phyloP scores from a whole-genome alignment of 2,797 vertebrate genomes.

The Stomatorhinus walkeri region DNA sequence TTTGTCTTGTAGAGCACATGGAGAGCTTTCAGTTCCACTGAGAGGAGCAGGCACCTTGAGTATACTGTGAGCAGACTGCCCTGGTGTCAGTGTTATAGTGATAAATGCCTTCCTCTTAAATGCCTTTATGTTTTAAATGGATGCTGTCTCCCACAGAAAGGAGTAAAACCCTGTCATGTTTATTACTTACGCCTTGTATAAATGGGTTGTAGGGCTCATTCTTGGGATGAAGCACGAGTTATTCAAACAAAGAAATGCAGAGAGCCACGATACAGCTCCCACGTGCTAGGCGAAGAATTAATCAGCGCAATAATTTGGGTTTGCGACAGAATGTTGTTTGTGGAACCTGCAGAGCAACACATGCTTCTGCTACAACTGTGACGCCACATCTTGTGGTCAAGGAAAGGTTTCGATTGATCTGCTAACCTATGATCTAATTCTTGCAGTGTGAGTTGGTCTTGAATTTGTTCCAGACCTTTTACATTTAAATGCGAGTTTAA shows the following conservation, averaged over 20 bases:
- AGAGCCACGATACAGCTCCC: neutral
- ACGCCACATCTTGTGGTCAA: neutral
- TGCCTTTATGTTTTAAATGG: slow-evolving; percentile 14
- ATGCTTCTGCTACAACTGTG: neutral
- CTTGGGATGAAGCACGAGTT: neutral
- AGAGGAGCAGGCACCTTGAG: neutral
- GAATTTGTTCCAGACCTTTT: neutral
- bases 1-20: neutral
- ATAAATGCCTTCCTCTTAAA: neutral
- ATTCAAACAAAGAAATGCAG: neutral
- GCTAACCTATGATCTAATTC: neutral
- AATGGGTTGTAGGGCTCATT: neutral
- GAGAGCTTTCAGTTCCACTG: neutral
- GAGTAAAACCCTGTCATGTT: neutral
- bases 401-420: neutral
- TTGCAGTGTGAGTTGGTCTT: neutral
- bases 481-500: neutral
- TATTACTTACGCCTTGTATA: neutral
- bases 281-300: neutral
- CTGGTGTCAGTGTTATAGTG: neutral
- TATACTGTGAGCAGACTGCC: neutral
- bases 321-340: neutral
- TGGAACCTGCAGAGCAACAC: neutral
- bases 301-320: neutral
- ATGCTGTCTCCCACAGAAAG: neutral